Conservation (phyloP, 2,113 vertebrate species). For the Gambusia holbrooki region DNA sequence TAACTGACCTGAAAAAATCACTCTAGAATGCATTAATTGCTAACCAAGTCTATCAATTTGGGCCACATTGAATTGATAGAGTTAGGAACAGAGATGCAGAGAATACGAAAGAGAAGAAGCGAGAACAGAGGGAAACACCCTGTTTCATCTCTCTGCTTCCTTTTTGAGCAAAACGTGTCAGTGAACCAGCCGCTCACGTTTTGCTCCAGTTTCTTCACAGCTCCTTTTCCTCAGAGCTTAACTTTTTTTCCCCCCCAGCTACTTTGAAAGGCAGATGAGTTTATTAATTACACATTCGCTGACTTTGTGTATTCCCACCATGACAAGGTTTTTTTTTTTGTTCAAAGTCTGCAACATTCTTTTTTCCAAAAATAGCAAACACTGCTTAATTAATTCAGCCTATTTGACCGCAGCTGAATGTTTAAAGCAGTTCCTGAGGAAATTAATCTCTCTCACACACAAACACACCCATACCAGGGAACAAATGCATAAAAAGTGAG, state of each 20-base stretch:
- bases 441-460: constrained; percentile 21
- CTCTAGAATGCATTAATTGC: neutral
- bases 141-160: constrained; percentile 21
- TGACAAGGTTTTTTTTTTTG: constrained; percentile 22
- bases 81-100: neutral
- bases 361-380: constrained; percentile 55
- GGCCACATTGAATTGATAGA: constrained; percentile 27
- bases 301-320: constrained; percentile 35
- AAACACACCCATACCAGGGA: constrained; percentile 2
- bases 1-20: too few species aligned
- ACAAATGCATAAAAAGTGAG: constrained; percentile 29
- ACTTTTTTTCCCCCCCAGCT: neutral
- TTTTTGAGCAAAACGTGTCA: constrained; percentile 49
- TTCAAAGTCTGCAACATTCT: constrained; percentile 51
- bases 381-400: constrained; percentile 25
- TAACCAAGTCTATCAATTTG: neutral
- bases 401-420: constrained; percentile 9
- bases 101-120: neutral
- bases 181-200: constrained; percentile 50
- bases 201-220: constrained; percentile 54
- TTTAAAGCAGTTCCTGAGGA: constrained; percentile 6
- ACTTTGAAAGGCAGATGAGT: constrained; percentile 47
- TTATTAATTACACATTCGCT: constrained; percentile 63
- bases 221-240: constrained; percentile 43
- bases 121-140: constrained; percentile 29